phyloP scores from a whole-genome alignment of 2,113 vertebrate species.

The Morone saxatilis region DNA sequence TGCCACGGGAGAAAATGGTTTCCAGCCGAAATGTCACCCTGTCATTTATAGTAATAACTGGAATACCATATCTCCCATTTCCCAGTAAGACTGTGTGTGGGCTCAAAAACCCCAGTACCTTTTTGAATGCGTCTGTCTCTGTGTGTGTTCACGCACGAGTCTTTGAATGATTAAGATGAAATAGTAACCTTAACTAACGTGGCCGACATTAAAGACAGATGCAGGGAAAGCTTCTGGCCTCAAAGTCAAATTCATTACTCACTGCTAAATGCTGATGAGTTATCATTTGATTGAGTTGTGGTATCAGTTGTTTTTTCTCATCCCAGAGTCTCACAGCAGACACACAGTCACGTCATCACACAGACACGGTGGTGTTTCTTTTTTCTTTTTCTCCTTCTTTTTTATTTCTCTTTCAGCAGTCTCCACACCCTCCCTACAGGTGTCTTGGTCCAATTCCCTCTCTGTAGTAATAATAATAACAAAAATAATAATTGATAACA shows the following conservation, averaged over 20 bases:
- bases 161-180: slow-evolving; percentile 72
- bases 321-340: slow-evolving; percentile 4
- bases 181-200: slow-evolving; percentile 48
- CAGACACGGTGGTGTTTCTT: not conserved
- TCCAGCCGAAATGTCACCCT: slow-evolving; percentile 66
- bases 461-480: slow-evolving; percentile 72
- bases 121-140: slow-evolving; percentile 52
- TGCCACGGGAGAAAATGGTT: slow-evolving; percentile 52
- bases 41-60: slow-evolving; percentile 65
- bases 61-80: slow-evolving; percentile 53
- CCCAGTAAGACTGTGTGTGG: slow-evolving; percentile 62
- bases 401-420: slow-evolving; percentile 25
- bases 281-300: slow-evolving; percentile 74
- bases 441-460: slow-evolving; percentile 75
- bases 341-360: slow-evolving; percentile 26
- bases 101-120: slow-evolving; percentile 1
- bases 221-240: slow-evolving; percentile 51
- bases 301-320: slow-evolving; percentile 18
- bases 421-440: slow-evolving; percentile 75
- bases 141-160: slow-evolving; percentile 46
- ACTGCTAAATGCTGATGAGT: slow-evolving; percentile 55
- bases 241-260: slow-evolving; percentile 63
- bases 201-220: slow-evolving; percentile 58
- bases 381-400: slow-evolving; percentile 1
- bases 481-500: slow-evolving; percentile 72